These are phyloP conservation scores for Gortyna flavago DNA, from an alignment of 2,888 invertebrate species.

Conservation along the genomic window DNA sequence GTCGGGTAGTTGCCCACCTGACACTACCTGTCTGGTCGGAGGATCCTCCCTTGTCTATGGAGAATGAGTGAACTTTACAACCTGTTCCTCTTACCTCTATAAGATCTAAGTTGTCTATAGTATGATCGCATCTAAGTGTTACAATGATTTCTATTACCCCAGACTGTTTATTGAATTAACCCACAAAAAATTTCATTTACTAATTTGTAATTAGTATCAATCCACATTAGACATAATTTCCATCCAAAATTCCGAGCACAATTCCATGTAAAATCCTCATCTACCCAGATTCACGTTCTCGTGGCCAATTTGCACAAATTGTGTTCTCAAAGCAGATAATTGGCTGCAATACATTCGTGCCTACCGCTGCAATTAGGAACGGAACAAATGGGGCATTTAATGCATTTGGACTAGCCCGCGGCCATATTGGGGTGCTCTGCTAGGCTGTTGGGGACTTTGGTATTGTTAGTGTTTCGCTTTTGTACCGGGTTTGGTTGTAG, in stretches of 20 bases:
- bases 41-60: no score
- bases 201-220: constrained; percentile 8
- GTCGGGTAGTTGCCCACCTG: no score
- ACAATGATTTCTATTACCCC: not conserved
- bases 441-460: constrained; percentile 16
- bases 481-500: not conserved
- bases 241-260: constrained; percentile 27
- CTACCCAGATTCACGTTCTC: not conserved
- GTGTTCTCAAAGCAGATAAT: constrained; percentile 46
- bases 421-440: not conserved
- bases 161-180: not conserved
- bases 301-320: constrained; percentile 29
- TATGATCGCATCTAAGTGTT: not conserved
- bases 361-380: constrained; percentile 31
- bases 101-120: not conserved
- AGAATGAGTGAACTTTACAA: no score
- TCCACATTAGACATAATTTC: not conserved
- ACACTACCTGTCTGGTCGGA: no score
- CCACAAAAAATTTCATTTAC: not conserved
- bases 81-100: no score
- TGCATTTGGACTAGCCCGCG: constrained; percentile 42
- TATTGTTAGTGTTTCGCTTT: constrained; percentile 5
- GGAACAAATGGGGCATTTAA: constrained; percentile 47
- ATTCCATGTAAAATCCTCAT: constrained; percentile 18
- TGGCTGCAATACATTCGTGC: constrained; percentile 33